phyloP scores from a whole-genome alignment of 2,888 invertebrate genomes.

The Dryocosmus kuriphilus region DNA sequence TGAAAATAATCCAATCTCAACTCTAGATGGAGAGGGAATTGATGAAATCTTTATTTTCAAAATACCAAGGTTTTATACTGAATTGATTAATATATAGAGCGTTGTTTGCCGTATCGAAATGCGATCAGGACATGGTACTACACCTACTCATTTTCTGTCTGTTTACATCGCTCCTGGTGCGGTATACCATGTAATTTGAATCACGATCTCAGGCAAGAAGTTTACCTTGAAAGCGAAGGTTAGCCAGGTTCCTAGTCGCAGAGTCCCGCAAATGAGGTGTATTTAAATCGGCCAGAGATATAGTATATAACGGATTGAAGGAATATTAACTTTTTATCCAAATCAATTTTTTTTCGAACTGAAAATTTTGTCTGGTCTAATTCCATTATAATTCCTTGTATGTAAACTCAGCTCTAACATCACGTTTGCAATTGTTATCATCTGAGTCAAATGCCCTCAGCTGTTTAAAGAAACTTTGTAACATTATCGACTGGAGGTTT shows the following conservation, averaged over 20 bases:
- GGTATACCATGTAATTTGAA: slow-evolving; percentile 60
- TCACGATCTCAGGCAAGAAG: slow-evolving; percentile 59
- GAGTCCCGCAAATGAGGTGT: not conserved
- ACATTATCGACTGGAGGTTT: slow-evolving; percentile 27
- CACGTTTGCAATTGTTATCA: slow-evolving; percentile 29
- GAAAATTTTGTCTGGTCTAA: not conserved
- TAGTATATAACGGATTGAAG: not conserved
- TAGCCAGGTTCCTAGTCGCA: slow-evolving; percentile 16
- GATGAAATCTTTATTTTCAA: not conserved
- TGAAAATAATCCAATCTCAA: not conserved
- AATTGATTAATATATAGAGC: not conserved
- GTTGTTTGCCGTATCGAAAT: not conserved
- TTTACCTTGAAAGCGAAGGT: slow-evolving; percentile 60
- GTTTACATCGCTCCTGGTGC: slow-evolving; percentile 50
- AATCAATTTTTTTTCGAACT: not conserved
- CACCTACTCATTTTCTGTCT: slow-evolving; percentile 53
- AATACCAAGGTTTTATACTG: not conserved
- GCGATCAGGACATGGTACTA: not conserved
- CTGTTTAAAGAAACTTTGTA: slow-evolving; percentile 25
- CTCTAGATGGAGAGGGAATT: not conserved
- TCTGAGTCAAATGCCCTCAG: not conserved
- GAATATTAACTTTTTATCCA: not conserved
- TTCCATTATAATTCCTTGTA: not conserved
- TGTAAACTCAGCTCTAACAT: not conserved
- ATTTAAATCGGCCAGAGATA: not conserved